Conservation (phyloP, 2,888 invertebrate species). For the Terebella lapidaria region DNA sequence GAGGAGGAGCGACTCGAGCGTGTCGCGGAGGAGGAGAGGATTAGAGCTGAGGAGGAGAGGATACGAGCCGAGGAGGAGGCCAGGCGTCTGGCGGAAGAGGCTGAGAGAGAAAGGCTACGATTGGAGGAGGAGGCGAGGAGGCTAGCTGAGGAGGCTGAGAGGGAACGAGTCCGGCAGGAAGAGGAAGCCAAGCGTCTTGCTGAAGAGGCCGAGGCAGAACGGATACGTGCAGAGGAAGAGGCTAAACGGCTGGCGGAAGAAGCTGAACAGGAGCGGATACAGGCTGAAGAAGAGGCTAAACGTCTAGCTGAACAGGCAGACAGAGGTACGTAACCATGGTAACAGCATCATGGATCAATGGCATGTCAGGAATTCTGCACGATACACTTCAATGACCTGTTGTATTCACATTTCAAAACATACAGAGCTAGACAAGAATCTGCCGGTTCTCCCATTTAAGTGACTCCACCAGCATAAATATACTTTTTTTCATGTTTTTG, state of each 20-base stretch:
- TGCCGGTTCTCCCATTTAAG: too few species aligned
- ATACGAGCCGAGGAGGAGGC: not conserved
- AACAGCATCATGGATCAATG: too few species aligned
- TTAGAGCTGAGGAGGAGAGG: not conserved
- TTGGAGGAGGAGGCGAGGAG: not conserved
- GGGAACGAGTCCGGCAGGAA: not conserved
- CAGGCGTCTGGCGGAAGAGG: not conserved
- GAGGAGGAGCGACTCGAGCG: not conserved
- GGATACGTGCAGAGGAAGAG: slow-evolving; percentile 35
- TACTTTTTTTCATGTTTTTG: too few species aligned
- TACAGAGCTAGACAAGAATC: too few species aligned
- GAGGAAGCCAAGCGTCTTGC: not conserved
- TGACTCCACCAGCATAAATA: too few species aligned
- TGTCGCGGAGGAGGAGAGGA: not conserved
- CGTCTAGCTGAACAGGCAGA: too few species aligned
- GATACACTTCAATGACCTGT: too few species aligned
- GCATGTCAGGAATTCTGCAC: too few species aligned
- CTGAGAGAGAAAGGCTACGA: not conserved
- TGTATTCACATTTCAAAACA: too few species aligned
- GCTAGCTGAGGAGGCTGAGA: not conserved
- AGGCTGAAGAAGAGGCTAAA: not conserved
- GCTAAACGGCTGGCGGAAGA: slow-evolving; percentile 15
- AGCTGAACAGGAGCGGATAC: not conserved
- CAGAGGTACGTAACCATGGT: too few species aligned
- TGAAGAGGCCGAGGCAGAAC: not conserved